Conservation (phyloP, 2,113 vertebrate genomes). For the Pygoscelis adeliae region DNA sequence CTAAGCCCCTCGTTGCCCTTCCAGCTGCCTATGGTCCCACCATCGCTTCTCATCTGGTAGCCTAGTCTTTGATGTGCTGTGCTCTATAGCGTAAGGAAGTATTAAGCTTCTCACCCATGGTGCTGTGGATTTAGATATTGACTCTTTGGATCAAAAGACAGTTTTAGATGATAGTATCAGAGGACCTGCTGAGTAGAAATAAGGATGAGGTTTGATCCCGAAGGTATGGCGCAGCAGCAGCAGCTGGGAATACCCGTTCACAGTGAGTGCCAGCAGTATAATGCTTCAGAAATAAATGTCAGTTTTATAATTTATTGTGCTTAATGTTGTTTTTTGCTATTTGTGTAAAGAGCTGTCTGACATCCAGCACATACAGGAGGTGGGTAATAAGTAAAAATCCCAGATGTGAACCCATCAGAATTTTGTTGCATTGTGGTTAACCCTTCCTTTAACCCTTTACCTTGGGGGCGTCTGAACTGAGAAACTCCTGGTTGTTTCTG, state of each 20-base stretch:
- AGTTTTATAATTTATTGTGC: not conserved
- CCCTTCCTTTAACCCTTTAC: not conserved
- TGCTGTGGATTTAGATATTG: not conserved
- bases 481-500: not conserved
- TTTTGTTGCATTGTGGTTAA: rapidly evolving
- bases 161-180: not conserved
- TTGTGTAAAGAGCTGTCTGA: not conserved
- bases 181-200: not conserved
- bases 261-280: not conserved
- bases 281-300: not conserved
- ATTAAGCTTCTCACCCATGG: not conserved
- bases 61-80: not conserved
- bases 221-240: not conserved
- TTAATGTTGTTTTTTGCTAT: not conserved
- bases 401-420: not conserved
- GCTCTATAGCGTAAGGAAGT: not conserved
- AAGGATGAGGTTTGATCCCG: not conserved
- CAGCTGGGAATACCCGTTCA: not conserved
- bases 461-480: not conserved
- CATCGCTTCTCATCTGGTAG: rapidly evolving
- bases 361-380: not conserved
- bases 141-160: not conserved
- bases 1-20: not conserved
- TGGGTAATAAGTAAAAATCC: not conserved
- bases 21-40: not conserved